A percentile compares a stretch with the other conserved stretches of the same genome.
These are phyloP conservation scores for Zaprionus kolodkinae DNA, from an alignment of 1,140 invertebrate genomes.

Conservation along the genomic window DNA sequence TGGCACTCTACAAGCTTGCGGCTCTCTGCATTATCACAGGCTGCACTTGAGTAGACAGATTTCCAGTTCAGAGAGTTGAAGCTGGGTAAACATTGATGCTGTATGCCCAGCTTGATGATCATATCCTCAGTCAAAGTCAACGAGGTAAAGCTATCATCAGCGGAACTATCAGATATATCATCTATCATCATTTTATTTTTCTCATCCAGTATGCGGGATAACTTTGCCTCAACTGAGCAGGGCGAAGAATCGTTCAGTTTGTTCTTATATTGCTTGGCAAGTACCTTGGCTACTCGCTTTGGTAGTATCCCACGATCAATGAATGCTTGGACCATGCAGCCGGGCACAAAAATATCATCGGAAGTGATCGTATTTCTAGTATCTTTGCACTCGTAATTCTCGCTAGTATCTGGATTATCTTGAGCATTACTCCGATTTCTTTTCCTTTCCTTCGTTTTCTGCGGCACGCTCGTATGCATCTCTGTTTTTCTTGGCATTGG, in stretches of 20 bases:
- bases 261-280: neutral
- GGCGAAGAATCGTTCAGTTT: neutral
- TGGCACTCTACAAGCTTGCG: neutral
- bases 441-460: neutral
- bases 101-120: neutral
- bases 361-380: no score
- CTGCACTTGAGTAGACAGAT: neutral
- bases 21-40: neutral
- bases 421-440: no score
- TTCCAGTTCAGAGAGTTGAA: neutral
- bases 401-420: neutral
- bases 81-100: neutral
- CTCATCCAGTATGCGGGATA: neutral
- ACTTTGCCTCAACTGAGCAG: neutral
- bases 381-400: neutral
- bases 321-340: neutral
- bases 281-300: neutral
- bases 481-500: neutral
- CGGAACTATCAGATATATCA: neutral
- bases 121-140: neutral
- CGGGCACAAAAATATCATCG: neutral
- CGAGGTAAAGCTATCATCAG: fast-evolving
- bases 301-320: neutral
- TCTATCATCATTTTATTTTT: no score
- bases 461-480: neutral